Conservation (phyloP, 1,140 invertebrate species). For the Brachionus asplanchnoidis region DNA sequence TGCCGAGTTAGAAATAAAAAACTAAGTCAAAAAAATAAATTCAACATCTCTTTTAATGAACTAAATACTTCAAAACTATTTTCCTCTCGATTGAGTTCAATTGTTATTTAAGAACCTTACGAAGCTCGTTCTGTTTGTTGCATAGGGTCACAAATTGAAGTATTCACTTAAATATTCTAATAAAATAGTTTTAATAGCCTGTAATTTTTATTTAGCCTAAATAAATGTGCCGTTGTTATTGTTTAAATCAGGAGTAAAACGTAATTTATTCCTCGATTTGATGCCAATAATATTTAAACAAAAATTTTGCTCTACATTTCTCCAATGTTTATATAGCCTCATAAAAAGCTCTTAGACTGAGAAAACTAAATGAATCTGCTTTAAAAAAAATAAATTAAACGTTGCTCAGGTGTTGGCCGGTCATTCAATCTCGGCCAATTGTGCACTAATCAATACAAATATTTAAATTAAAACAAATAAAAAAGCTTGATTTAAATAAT, state of each 20-base stretch:
- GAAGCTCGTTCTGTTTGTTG: neutral
- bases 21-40: conserved; percentile 5
- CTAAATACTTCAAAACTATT: neutral
- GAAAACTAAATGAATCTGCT: neutral
- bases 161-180: neutral
- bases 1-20: neutral
- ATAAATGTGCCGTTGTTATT: conserved; percentile 20
- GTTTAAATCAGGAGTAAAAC: conserved; percentile 5
- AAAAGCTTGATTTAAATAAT: neutral
- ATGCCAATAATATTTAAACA: neutral
- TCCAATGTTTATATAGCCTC: neutral
- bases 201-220: conserved; percentile 19
- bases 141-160: conserved; percentile 3
- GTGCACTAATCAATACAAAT: neutral
- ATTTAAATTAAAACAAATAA: neutral
- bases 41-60: neutral
- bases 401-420: neutral
- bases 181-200: neutral
- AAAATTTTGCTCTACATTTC: conserved; percentile 4
- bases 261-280: neutral
- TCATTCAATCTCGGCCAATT: neutral
- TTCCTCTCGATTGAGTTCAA: conserved; percentile 18
- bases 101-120: conserved; percentile 31
- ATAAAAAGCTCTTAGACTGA: neutral
- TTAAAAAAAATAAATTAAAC: neutral